Base-by-base conservation (phyloP, 2,113 vertebrate species). In the Baryphthengus martii region DNA sequence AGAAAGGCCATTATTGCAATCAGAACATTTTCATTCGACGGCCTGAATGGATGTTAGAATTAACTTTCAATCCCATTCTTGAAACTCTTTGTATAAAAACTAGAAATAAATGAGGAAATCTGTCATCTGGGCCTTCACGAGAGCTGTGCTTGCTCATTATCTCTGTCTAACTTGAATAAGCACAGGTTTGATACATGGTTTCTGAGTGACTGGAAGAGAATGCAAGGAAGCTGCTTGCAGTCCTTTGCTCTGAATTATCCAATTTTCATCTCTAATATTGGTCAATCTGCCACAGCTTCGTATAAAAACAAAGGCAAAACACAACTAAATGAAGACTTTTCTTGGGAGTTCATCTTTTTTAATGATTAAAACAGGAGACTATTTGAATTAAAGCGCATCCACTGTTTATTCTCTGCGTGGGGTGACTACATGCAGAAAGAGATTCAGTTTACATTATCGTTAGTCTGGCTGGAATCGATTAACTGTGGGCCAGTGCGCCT, bases 321-420 rank as follows among this genome's bases (percentile, higher is more conserved):
- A 35, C 31, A 75, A 17, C n/a, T 55, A 86, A 95, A 93, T 65
- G 44, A 88, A 85, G 71, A 72, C 25, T 33, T 65, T 90, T 87
- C 55, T 84, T 56, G 49, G 19, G 45, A 93, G 37, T 89, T 94
- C 52, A 49, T 94, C 3, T 65, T 75, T 55, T 72, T 44, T 21
- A 59, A 40, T 18, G 19, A 92, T 72, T 88, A 65, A 71, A 90
- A 29, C 18, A 71, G 89, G 61, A 90, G 67, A 75, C 63, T 44
- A 16, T 74, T 37, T 52, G 85, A 23, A 70, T 73, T 56, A 31
- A 67, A 88, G 68, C 7, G 4, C 88, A 93, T 39, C 40, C 58
- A 73, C 50, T 94, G 84, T 94, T 95, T 93, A 83, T 42, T 63
- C 88, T 94, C 85, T 55, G 62, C 63, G 24, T 56, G 50, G 71